Evolutionary conservation across 1,140 invertebrate genomes (phyloP), one percentile per base, ranked within the genome.

Genomic region (Neodiprion virginianus): DNA sequence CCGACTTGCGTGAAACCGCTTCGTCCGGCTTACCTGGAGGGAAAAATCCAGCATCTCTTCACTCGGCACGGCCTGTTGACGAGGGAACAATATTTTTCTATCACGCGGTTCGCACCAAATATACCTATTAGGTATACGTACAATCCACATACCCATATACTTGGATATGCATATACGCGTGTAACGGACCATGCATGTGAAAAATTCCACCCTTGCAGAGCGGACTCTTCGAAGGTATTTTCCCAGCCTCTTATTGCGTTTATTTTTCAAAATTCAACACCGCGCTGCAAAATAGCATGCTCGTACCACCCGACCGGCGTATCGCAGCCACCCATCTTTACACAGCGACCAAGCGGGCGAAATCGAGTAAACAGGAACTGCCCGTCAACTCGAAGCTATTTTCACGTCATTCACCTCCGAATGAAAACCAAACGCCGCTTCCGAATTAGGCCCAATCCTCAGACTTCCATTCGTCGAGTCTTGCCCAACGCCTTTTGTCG

Each of bases 401-500:
- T 69, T 7, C 4, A 69, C 67, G 67, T 69, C 67, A 69, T 69
- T 69, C 67, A 69, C 7, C 61, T 1, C 61, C 4, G 61, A 65
- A 65, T 65, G 12, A 14, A 21, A 21, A 14, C 61, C 17, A 21
- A 7, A 14, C 61, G 17, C 17, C 17, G 4, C 61, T 17, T 17
- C 12, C 12, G 17, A 14, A 65, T 14, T 17, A 14, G 61, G 61
- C 17, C 61, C 61, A 65, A 1, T 17, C 7, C 61, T 65, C 2
- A 65, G 4, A 1, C 61, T 5, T 69, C 23, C 11, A 28, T 5
- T 69, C 68, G 23, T 28, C 12, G 8, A 1, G 28, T n/a, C 28
- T 23, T 68, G 75, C 69, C 75, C 74, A 79, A 72, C 40, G 72
- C 21, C 49, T 74, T 77, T 78, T 82, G 81, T 82, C 76, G 69